Evolutionary conservation across 2,888 invertebrate genomes (phyloP).

Genomic region (Trisateles emortualis): DNA sequence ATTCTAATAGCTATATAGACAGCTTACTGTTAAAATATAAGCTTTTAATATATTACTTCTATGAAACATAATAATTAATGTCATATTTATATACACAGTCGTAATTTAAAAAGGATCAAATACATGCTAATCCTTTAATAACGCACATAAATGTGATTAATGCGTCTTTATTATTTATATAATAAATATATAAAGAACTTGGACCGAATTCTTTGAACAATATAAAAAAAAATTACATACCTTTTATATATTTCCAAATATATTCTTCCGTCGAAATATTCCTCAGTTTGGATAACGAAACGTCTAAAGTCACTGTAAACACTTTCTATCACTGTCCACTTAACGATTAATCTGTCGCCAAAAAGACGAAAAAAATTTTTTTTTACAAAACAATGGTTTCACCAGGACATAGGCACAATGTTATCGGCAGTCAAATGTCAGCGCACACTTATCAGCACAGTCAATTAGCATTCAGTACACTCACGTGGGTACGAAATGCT

Average conservation of each 20-base stretch:
- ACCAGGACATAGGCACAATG: slow-evolving; percentile 59
- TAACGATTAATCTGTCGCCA: slow-evolving; percentile 50
- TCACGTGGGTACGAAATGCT: slow-evolving; percentile 69
- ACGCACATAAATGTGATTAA: not conserved
- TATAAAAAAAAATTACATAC: slow-evolving; percentile 55
- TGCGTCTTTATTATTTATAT: not conserved
- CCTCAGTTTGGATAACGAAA: slow-evolving; percentile 80
- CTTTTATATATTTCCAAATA: slow-evolving; percentile 83
- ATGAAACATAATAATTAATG: not conserved
- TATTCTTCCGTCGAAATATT: slow-evolving; percentile 77
- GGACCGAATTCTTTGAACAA: slow-evolving; percentile 64
- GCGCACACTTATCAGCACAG: slow-evolving; percentile 72
- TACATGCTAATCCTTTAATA: not conserved
- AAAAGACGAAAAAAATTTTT: slow-evolving; percentile 46
- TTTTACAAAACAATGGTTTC: slow-evolving; percentile 48
- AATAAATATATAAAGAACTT: slow-evolving; percentile 48
- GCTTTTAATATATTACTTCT: not conserved
- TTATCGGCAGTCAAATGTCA: slow-evolving; percentile 74
- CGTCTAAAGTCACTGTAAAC: slow-evolving; percentile 71
- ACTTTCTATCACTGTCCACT: slow-evolving; percentile 74
- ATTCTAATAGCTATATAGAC: too few relatives aligned
- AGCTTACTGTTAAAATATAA: too few relatives aligned
- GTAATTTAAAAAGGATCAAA: not conserved
- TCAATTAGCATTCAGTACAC: slow-evolving; percentile 69
- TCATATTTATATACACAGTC: not conserved